phyloP scores from a whole-genome alignment of 2,888 invertebrate species.

The Amblyteles armatorius region DNA sequence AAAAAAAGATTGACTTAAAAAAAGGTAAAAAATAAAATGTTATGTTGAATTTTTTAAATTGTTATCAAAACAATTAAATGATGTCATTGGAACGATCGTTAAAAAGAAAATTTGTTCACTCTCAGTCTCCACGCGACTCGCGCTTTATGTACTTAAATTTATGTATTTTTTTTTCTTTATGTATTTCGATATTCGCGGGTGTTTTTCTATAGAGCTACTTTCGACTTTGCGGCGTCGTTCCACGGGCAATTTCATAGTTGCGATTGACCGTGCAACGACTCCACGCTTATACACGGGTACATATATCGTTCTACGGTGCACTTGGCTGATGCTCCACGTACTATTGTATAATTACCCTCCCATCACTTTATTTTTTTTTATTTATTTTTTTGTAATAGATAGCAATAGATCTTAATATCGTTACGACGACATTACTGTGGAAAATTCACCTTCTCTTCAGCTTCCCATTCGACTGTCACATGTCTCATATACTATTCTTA shows the following conservation, averaged over 20 bases:
- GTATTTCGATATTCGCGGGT: slow-evolving; percentile 55
- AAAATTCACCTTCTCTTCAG: slow-evolving; percentile 51
- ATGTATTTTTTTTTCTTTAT: slow-evolving; percentile 45
- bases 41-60: not conserved
- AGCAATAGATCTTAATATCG: slow-evolving; percentile 42
- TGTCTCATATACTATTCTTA: slow-evolving; percentile 40
- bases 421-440: slow-evolving; percentile 74
- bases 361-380: slow-evolving; percentile 15
- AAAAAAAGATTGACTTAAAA: not conserved
- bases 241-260: slow-evolving; percentile 43
- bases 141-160: slow-evolving; percentile 52
- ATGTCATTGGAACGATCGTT: not conserved
- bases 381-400: slow-evolving; percentile 29
- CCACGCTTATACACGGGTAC: slow-evolving; percentile 57
- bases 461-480: slow-evolving; percentile 45
- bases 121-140: slow-evolving; percentile 7
- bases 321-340: slow-evolving; percentile 56
- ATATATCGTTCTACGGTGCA: slow-evolving; percentile 69
- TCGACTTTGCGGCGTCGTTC: slow-evolving; percentile 61
- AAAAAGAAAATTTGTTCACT: not conserved
- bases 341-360: slow-evolving; percentile 35
- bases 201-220: slow-evolving; percentile 53
- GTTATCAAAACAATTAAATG: no score
- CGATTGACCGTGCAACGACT: slow-evolving; percentile 50
- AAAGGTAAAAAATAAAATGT: not conserved